These are phyloP conservation scores for Entomobrya multifasciata DNA, from an alignment of 2,888 invertebrate species.

Conservation along the genomic window DNA sequence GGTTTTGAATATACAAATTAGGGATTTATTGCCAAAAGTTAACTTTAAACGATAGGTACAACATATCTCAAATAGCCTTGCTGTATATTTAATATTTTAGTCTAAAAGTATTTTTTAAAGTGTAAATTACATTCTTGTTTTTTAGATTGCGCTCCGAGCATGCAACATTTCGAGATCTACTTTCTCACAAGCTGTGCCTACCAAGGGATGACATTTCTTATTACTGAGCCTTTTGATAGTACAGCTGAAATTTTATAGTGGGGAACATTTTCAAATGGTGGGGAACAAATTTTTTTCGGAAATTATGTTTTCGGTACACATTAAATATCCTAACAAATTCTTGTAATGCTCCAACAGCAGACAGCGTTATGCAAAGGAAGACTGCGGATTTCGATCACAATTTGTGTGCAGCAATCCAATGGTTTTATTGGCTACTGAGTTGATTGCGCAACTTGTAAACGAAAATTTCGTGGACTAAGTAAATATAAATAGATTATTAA, in stretches of 20 bases:
- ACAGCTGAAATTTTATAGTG: neutral
- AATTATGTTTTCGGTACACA: too few relatives aligned
- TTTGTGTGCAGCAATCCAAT: conserved; percentile 71
- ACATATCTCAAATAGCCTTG: neutral
- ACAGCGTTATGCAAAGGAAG: conserved; percentile 62
- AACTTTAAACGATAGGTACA: conserved; percentile 71
- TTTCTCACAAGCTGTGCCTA: conserved; percentile 72
- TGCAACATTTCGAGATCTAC: conserved; percentile 69
- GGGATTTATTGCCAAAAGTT: conserved; percentile 45
- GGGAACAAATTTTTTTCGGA: too few relatives aligned
- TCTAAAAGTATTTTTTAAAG: too few relatives aligned
- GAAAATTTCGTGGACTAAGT: neutral
- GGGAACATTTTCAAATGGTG: too few relatives aligned
- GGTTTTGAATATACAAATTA: conserved; percentile 70
- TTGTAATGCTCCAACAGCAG: too few relatives aligned
- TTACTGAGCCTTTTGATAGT: conserved; percentile 56
- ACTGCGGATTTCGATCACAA: conserved; percentile 62
- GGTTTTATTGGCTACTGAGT: conserved; percentile 64
- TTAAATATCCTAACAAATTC: too few relatives aligned
- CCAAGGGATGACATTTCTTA: conserved; percentile 48
- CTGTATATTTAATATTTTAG: too few relatives aligned
- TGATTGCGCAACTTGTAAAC: conserved; percentile 29
- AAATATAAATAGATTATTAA: too few relatives aligned
- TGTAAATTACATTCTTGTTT: too few relatives aligned
- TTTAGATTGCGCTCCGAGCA: conserved; percentile 66